Conservation (phyloP, 2,888 invertebrate genomes). For the Philopedon plagiatum region DNA sequence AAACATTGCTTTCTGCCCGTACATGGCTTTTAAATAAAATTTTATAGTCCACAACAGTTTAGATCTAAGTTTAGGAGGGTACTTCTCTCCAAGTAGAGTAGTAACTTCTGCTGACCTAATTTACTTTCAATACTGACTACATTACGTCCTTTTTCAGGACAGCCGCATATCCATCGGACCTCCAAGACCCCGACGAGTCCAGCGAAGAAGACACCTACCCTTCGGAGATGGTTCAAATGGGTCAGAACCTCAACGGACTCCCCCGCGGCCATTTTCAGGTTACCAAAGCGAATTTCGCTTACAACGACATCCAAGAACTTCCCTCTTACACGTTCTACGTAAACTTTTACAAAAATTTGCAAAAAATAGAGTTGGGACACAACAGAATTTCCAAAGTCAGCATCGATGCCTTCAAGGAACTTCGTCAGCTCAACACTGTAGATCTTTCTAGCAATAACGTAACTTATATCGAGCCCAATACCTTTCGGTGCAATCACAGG, state of each 20-base stretch:
- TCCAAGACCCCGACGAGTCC: not conserved
- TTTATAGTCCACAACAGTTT: too few relatives aligned
- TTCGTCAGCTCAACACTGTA: slow-evolving; percentile 59
- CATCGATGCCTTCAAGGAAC: slow-evolving; percentile 61
- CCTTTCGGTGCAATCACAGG: slow-evolving; percentile 61
- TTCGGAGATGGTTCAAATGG: slow-evolving; percentile 46
- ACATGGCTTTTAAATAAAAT: too few relatives aligned
- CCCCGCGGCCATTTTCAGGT: slow-evolving; percentile 58
- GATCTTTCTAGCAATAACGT: slow-evolving; percentile 65
- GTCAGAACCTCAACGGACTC: slow-evolving; percentile 57
- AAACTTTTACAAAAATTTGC: slow-evolving; percentile 60
- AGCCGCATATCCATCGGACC: not conserved
- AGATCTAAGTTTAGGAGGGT: too few relatives aligned
- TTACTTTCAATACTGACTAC: too few relatives aligned
- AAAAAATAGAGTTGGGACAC: slow-evolving; percentile 61
- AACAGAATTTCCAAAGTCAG: slow-evolving; percentile 62
- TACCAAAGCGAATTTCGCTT: slow-evolving; percentile 60
- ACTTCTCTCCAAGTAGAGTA: too few relatives aligned
- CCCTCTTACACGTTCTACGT: slow-evolving; percentile 60
- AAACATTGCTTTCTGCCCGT: too few relatives aligned
- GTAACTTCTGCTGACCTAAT: too few relatives aligned
- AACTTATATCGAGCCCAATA: slow-evolving; percentile 60
- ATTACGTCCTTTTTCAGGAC: slow-evolving; percentile 5
- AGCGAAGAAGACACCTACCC: slow-evolving; percentile 22
- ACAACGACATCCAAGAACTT: slow-evolving; percentile 61